phyloP scores from a whole-genome alignment of 2,888 invertebrate genomes.

The Melieria picta region DNA sequence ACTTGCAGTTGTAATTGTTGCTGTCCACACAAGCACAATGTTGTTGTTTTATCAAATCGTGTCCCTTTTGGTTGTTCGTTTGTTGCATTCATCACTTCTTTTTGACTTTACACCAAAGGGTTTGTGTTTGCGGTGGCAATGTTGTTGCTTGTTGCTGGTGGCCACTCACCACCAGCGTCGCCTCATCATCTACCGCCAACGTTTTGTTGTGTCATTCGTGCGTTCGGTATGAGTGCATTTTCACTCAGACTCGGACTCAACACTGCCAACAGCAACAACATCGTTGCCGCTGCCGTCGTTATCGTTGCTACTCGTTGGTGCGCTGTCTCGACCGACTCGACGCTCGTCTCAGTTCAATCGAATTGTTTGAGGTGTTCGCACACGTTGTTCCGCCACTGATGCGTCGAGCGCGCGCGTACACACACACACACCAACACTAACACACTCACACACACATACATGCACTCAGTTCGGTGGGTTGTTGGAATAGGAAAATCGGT shows the following conservation, averaged over 20 bases:
- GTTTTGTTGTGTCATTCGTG: not conserved
- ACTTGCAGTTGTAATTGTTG: too few species aligned
- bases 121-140: too few species aligned
- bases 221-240: not conserved
- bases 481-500: not conserved
- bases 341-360: slow-evolving; percentile 39
- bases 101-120: too few species aligned
- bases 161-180: too few species aligned
- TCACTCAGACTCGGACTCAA: not conserved
- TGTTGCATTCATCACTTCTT: too few species aligned
- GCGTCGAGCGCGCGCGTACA: not conserved
- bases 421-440: too few species aligned
- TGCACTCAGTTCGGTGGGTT: not conserved
- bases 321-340: slow-evolving; percentile 20
- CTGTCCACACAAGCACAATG: too few species aligned
- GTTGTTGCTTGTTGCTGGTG: too few species aligned
- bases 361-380: slow-evolving; percentile 42
- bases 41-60: too few species aligned
- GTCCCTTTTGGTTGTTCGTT: too few species aligned
- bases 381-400: slow-evolving; percentile 17
- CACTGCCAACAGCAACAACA: not conserved
- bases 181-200: not conserved
- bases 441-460: too few species aligned
- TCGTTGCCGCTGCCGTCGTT: not conserved
- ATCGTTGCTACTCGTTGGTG: not conserved